Base-by-base conservation (phyloP, 2,888 invertebrate genomes). In the Gonocerus acuteangulatus region DNA sequence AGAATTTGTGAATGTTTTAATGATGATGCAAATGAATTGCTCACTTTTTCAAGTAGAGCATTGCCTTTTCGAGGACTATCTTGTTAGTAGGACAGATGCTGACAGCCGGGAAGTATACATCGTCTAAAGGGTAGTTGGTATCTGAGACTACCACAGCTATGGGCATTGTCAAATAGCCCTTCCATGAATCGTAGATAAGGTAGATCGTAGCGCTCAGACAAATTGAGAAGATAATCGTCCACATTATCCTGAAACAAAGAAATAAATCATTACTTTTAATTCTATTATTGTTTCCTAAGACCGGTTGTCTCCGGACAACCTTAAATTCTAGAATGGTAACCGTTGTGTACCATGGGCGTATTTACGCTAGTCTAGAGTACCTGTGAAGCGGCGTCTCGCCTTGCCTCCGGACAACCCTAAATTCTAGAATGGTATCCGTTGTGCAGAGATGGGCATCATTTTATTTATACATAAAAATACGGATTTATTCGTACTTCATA, bases 71-170 rank as follows among this genome's bases (percentile, higher is more conserved):
- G 2, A 48, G 27, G 21, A 63, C 44, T 13, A 63, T 63, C 23
- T 63, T 63, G 65, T 69, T 68, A 7, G 66, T 62, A 1, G 70
- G 69, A 48, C 71, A 71, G 16, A 71, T 62, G n/a, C 68, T 68
- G 19, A 71, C 67, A 1, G 70, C 69, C 1, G 71, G 71, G 60
- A 71, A 71, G 34, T 69, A 69, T 4, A 71, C 62, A 2, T 63
- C 64, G 58, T 69, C 66, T 1, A 70, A 58, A 1, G 70, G 69
- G 32, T 70, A 66, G 45, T 69, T 68, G 2, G 71, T 70, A 61
- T 69, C 69, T 44, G 69, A 68, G 6, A 71, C 69, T 4, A 67
- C 65, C 11, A 69, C 69, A 34, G 69, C 68, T 1, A 70, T 70
- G 0, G 70, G 70, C 34, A 69, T 67, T 4, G 56, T 63, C 21